Conservation (phyloP, 2,888 invertebrate genomes). For the Cerastis leucographa region DNA sequence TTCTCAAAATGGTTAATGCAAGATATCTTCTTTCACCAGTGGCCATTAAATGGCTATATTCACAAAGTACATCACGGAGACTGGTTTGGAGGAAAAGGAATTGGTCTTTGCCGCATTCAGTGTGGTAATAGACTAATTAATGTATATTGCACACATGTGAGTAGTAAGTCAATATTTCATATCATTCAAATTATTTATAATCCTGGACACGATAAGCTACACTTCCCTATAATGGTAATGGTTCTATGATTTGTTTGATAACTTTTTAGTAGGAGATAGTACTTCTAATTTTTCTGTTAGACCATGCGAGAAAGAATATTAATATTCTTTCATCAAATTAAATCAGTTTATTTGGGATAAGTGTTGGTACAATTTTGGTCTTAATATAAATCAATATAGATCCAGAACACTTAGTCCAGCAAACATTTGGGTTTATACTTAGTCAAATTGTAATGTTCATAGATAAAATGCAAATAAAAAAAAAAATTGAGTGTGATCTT, state of each 20-base stretch:
- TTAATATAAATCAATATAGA: too few species aligned
- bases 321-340: too few species aligned
- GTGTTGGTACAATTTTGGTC: too few species aligned
- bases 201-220: background rate
- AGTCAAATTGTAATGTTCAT: too few species aligned
- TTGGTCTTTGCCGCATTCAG: conserved; percentile 95
- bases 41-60: conserved; percentile 99
- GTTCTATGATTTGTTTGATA: background rate
- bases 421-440: too few species aligned
- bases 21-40: conserved; percentile 97
- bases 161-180: conserved; percentile 72
- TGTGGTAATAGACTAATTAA: conserved; percentile 93
- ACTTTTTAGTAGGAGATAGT: background rate
- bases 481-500: too few species aligned
- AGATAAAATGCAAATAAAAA: too few species aligned
- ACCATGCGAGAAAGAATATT: too few species aligned
- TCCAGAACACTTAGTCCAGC: too few species aligned
- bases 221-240: background rate
- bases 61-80: conserved; percentile 99
- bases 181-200: background rate
- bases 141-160: conserved; percentile 98
- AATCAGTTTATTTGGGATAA: too few species aligned
- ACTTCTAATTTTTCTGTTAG: too few species aligned
- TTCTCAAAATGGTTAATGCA: conserved; percentile 96
- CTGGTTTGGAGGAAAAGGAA: conserved; percentile 99